Percentiles rank a stretch among this genome's conserved stretches.
Evolutionary conservation across 1,140 invertebrate genomes (phyloP).

Genomic region (Potamilus streckersoni): DNA sequence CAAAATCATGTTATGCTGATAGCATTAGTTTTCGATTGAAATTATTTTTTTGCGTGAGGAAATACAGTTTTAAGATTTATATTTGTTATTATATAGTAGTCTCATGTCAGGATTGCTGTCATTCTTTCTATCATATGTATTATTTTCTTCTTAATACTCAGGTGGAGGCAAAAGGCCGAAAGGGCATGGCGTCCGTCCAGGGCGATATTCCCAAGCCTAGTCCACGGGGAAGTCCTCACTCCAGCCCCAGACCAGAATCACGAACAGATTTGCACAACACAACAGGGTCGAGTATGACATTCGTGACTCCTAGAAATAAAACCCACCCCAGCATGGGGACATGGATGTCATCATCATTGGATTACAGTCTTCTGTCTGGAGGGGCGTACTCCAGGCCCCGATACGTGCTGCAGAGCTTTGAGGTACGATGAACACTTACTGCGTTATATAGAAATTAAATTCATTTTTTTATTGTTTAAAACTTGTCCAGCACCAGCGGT

Average conservation of each 20-base stretch:
- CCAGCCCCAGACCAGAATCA: background rate
- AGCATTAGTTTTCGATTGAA: no score
- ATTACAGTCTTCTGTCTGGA: slow-evolving; percentile 35
- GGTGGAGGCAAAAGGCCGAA: no score
- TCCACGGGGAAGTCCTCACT: slow-evolving; percentile 12
- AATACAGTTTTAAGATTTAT: no score
- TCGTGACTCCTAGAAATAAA: slow-evolving; percentile 46
- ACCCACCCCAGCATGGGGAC: slow-evolving; percentile 46
- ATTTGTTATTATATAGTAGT: no score
- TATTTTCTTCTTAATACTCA: no score
- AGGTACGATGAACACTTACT: slow-evolving; percentile 25
- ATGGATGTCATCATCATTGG: slow-evolving; percentile 19
- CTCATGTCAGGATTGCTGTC: no score
- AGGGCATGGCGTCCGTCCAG: no score
- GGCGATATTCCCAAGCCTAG: slow-evolving; percentile 19
- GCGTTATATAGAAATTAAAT: background rate
- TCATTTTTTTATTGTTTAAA: background rate
- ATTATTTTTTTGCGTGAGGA: no score
- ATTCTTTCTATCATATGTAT: no score
- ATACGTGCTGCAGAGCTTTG: slow-evolving; percentile 47
- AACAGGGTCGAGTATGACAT: slow-evolving; percentile 49
- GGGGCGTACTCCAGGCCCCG: slow-evolving; percentile 34
- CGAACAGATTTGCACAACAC: slow-evolving; percentile 19
- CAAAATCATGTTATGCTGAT: no score
- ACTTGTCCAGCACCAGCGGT: background rate